Conservation (phyloP, 2,113 vertebrate genomes). For the Lepidothrix coronata region DNA sequence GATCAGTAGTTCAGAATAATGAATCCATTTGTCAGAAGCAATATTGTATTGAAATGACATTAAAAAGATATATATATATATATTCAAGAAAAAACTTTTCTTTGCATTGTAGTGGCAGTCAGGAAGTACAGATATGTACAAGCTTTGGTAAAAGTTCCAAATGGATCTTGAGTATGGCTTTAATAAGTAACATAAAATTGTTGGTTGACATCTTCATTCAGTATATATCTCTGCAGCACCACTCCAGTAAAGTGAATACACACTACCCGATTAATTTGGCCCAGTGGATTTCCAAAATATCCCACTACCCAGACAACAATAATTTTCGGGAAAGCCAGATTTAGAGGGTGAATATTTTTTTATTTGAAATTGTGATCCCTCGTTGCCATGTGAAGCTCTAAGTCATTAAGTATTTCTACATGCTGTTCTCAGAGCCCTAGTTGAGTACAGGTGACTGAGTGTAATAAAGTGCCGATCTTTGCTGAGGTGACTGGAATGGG, state of each 20-base stretch:
- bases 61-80: neutral
- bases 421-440: neutral
- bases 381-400: neutral
- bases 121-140: neutral
- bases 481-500: neutral
- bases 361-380: neutral
- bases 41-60: neutral
- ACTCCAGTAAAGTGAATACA: neutral
- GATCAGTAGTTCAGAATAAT: neutral
- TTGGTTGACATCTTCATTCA: neutral
- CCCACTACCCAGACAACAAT: neutral
- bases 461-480: neutral
- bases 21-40: neutral
- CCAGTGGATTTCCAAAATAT: neutral
- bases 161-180: neutral
- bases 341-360: neutral
- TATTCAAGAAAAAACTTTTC: neutral
- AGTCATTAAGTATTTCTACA: neutral
- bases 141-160: neutral
- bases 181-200: neutral
- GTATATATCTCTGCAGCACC: neutral
- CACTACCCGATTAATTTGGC: neutral
- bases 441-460: neutral
- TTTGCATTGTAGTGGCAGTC: neutral
- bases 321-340: neutral